Conservation (phyloP, 2,113 vertebrate species). For the Potamarius usumacintae region DNA sequence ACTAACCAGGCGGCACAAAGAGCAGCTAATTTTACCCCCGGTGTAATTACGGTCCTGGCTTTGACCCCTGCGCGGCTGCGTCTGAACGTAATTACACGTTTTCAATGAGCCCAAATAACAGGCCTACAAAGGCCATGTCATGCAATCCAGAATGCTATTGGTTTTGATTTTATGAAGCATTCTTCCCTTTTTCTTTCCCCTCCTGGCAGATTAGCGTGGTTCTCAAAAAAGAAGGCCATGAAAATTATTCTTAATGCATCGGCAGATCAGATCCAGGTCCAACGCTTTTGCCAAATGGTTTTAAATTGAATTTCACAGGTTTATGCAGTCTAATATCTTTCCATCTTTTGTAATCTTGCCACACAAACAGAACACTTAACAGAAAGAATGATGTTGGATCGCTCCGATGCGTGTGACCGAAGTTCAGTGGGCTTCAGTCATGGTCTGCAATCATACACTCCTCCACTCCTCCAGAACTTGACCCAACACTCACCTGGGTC, state of each 20-base stretch:
- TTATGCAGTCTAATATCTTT: neutral
- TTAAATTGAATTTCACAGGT: neutral
- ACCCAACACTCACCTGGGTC: neutral
- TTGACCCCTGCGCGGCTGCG: conserved; percentile 34
- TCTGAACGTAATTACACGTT: conserved; percentile 51
- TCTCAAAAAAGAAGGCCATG: neutral
- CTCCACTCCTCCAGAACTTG: conserved; percentile 19
- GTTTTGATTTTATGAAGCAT: neutral
- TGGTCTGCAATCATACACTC: conserved; percentile 19
- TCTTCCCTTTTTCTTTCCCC: neutral
- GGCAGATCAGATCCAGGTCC: neutral
- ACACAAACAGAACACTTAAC: neutral
- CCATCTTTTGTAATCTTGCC: neutral
- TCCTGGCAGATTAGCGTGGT: neutral
- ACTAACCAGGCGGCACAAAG: conserved; percentile 39
- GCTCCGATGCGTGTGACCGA: neutral
- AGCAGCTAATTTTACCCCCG: conserved; percentile 44
- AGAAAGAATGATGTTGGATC: neutral
- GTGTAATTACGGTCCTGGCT: conserved; percentile 42
- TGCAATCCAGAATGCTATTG: conserved; percentile 2
- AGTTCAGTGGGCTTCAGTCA: conserved; percentile 3
- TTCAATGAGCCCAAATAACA: conserved; percentile 30
- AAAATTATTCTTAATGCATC: neutral
- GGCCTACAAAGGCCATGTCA: conserved; percentile 18
- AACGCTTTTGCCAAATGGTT: neutral